Evolutionary conservation across 2,888 invertebrate species (phyloP).

Genomic region (Aleiodes alternator): DNA sequence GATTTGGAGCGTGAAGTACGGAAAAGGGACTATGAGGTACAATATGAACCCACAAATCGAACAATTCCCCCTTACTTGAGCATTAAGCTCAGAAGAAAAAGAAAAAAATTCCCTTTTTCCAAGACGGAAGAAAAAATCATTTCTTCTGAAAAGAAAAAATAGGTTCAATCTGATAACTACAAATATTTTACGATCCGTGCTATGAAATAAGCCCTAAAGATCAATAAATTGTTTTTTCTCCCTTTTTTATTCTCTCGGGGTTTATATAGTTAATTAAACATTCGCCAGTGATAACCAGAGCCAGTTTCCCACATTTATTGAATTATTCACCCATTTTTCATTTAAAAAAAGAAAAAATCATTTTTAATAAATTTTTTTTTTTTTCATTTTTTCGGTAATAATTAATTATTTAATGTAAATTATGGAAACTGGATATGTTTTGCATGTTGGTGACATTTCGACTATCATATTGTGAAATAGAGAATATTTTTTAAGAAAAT

Average conservation of each 20-base stretch:
- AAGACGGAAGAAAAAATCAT: conserved; percentile 6
- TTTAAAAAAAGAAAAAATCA: no score
- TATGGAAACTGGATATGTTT: no score
- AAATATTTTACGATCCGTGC: conserved; percentile 8
- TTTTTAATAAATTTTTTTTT: no score
- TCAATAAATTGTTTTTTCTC: conserved; percentile 46
- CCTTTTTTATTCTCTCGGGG: conserved; percentile 39
- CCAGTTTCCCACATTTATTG: no score
- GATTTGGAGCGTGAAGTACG: conserved; percentile 99
- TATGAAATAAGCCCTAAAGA: conserved; percentile 1
- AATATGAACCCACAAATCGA: conserved; percentile 59
- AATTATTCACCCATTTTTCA: no score
- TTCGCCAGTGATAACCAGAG: background rate
- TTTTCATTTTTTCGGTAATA: no score
- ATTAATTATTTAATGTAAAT: no score
- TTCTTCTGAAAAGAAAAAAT: conserved; percentile 25
- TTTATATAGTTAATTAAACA: background rate
- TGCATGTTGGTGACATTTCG: no score
- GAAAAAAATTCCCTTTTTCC: conserved; percentile 6
- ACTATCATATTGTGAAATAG: no score
- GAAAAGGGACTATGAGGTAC: conserved; percentile 99
- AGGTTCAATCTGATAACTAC: conserved; percentile 6
- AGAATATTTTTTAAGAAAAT: no score
- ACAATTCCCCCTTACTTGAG: conserved; percentile 37
- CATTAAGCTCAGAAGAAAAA: background rate